These are phyloP conservation scores for Xylocopa sonorina DNA, from an alignment of 1,140 invertebrate species.

Conservation along the genomic window DNA sequence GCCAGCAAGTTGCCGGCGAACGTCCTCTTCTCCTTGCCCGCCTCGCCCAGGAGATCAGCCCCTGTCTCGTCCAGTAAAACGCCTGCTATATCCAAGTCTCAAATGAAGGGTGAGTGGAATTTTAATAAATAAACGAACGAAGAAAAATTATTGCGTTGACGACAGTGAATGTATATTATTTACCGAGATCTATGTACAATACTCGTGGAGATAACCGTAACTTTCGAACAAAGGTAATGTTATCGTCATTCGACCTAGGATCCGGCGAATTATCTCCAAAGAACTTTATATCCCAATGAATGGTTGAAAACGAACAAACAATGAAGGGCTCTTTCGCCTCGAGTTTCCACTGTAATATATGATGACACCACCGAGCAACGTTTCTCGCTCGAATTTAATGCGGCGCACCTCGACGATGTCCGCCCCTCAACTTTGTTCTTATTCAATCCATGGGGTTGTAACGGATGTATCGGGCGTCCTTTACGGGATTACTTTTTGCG, in stretches of 20 bases:
- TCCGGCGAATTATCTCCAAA: neutral
- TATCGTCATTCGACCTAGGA: too few species aligned
- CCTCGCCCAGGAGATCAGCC: conserved; percentile 73
- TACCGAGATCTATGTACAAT: too few species aligned
- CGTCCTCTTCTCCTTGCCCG: conserved; percentile 73
- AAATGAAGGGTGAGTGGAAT: conserved; percentile 87
- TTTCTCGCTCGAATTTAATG: neutral
- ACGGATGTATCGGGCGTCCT: neutral
- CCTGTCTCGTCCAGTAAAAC: conserved; percentile 79
- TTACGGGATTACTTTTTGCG: neutral
- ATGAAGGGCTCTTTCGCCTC: neutral
- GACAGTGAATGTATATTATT: too few species aligned
- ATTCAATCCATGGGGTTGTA: neutral
- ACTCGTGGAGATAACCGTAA: too few species aligned
- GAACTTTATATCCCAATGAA: neutral
- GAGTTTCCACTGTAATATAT: neutral
- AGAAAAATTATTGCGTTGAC: too few species aligned
- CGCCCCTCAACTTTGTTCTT: neutral
- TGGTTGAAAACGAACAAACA: neutral
- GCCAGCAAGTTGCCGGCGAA: conserved; percentile 61
- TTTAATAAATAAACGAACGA: neutral
- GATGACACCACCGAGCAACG: neutral
- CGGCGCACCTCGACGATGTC: neutral
- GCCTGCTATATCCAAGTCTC: conserved; percentile 86
- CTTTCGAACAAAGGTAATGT: neutral